Evolutionary conservation across 1,140 invertebrate genomes (phyloP).

Genomic region (Zophobas atratus): DNA sequence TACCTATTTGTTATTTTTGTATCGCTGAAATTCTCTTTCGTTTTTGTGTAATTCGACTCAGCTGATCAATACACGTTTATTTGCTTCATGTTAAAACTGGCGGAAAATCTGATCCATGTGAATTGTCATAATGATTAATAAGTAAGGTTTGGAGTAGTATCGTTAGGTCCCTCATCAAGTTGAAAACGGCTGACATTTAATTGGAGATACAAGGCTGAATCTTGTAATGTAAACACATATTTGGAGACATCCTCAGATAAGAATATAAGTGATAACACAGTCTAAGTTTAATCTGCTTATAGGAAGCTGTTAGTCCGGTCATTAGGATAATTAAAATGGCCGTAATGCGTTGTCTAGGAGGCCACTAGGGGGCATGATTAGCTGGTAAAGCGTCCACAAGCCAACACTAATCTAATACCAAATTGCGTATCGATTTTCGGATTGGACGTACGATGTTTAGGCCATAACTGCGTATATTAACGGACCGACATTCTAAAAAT

Average conservation of each 20-base stretch:
- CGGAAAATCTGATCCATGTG: too few species aligned
- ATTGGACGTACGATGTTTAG: slow-evolving; percentile 4
- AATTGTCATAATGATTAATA: too few species aligned
- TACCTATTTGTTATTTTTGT: too few species aligned
- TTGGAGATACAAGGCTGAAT: background rate
- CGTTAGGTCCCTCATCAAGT: too few species aligned
- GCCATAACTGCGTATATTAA: slow-evolving; percentile 14
- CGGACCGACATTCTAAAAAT: background rate
- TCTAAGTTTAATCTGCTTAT: slow-evolving; percentile 55
- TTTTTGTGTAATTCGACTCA: too few species aligned
- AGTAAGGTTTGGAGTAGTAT: too few species aligned
- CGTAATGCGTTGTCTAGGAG: slow-evolving; percentile 50
- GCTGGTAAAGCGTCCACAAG: slow-evolving; percentile 51
- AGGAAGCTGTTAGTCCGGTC: slow-evolving; percentile 57
- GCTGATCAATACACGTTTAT: too few species aligned
- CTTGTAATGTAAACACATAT: background rate
- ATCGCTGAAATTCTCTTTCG: too few species aligned
- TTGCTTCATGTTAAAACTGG: too few species aligned
- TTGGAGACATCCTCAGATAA: slow-evolving; percentile 25
- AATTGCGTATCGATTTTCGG: slow-evolving; percentile 45
- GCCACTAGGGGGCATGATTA: slow-evolving; percentile 50
- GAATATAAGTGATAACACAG: slow-evolving; percentile 56
- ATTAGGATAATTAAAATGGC: slow-evolving; percentile 59
- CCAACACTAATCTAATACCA: slow-evolving; percentile 51
- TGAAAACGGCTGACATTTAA: too few species aligned